These are phyloP conservation scores for Austrolebias charrua DNA, from an alignment of 2,797 vertebrate species.

Conservation along the genomic window DNA sequence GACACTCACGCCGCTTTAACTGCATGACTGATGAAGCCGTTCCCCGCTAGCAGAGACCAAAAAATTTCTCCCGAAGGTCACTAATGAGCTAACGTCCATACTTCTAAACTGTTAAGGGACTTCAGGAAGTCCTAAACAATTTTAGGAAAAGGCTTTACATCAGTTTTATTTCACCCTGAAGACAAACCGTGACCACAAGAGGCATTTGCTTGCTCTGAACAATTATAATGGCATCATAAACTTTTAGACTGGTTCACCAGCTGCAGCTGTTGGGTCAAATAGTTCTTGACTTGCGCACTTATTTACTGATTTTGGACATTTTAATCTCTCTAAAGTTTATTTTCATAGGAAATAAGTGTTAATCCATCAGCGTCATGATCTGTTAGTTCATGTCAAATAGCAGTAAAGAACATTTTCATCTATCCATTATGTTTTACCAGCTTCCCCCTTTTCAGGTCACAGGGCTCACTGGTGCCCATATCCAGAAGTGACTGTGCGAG, in stretches of 20 bases:
- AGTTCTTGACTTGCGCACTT: too few species aligned
- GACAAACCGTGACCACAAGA: neutral
- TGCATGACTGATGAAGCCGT: neutral
- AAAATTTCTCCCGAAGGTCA: slow-evolving; percentile 6
- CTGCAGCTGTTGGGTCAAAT: neutral
- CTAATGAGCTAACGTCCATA: neutral
- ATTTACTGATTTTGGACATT: neutral
- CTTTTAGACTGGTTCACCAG: neutral
- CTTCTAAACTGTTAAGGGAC: neutral
- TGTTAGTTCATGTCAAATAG: too few species aligned
- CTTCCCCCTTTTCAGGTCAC: too few species aligned
- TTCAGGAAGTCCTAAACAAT: slow-evolving; percentile 2
- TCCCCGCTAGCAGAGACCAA: neutral
- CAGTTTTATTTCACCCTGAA: neutral
- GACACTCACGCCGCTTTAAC: neutral
- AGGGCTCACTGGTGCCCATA: too few species aligned
- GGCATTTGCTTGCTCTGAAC: neutral
- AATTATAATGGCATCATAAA: neutral
- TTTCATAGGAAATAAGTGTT: too few species aligned
- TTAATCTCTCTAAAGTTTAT: neutral
- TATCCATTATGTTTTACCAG: too few species aligned
- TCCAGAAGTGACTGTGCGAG: too few species aligned
- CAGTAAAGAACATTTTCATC: too few species aligned
- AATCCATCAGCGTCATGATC: too few species aligned
- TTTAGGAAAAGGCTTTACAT: neutral